These are phyloP conservation scores for Chouioia cunea DNA, from an alignment of 2,888 invertebrate genomes.

Conservation along the genomic window DNA sequence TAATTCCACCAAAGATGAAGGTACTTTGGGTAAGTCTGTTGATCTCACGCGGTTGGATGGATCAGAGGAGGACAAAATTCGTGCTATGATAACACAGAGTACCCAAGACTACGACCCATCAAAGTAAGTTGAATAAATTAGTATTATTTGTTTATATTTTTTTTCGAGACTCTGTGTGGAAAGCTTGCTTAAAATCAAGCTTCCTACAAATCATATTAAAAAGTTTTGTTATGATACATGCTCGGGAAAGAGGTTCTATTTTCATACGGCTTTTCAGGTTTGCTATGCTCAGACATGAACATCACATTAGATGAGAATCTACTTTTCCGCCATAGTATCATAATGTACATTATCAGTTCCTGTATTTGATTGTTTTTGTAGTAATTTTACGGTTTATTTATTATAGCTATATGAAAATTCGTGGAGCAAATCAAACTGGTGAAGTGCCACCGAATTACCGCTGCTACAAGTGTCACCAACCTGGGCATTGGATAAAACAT, in stretches of 20 bases:
- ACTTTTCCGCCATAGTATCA: no score
- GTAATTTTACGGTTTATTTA: constrained; percentile 2
- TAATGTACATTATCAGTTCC: background rate
- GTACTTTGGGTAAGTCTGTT: constrained; percentile 74
- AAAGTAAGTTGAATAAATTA: constrained; percentile 83
- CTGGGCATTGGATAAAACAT: constrained; percentile 98
- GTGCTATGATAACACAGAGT: constrained; percentile 97
- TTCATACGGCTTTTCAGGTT: no score
- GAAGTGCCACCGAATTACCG: constrained; percentile 92
- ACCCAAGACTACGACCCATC: constrained; percentile 97
- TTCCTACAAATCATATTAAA: no score
- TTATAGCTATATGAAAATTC: constrained; percentile 87
- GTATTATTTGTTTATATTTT: constrained; percentile 8
- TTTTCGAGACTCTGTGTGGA: no score
- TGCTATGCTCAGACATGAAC: no score
- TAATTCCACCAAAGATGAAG: constrained; percentile 62
- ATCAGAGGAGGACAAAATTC: constrained; percentile 97
- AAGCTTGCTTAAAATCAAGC: no score
- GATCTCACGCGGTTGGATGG: constrained; percentile 92
- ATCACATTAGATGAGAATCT: no score
- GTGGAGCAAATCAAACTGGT: constrained; percentile 89
- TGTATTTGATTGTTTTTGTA: constrained; percentile 9
- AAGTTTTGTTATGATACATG: constrained; percentile 3
- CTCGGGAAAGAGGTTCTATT: no score
- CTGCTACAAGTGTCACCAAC: constrained; percentile 94